Percentiles rank a stretch among this genome's conserved stretches.
Evolutionary conservation across 2,113 vertebrate species (phyloP).

Genomic region (Harpagus bidentatus): DNA sequence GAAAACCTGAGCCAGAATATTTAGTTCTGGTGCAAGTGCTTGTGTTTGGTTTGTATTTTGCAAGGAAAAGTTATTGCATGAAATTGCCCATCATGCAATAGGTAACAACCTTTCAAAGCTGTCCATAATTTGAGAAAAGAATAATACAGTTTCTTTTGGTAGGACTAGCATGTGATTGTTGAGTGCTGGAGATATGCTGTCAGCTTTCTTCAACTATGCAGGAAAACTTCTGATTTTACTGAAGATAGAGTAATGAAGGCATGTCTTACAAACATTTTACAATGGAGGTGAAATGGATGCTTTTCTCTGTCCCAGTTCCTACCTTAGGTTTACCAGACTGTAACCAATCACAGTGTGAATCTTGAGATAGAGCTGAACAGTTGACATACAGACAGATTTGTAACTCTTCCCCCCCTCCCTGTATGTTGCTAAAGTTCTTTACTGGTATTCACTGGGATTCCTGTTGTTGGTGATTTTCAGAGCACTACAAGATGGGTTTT

Average conservation of each 20-base stretch:
- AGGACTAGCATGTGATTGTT: neutral
- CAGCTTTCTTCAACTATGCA: neutral
- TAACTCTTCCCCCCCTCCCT: neutral
- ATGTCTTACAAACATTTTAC: neutral
- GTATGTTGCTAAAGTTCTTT: neutral
- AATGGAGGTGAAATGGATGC: neutral
- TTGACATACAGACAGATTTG: neutral
- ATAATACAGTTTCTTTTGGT: neutral
- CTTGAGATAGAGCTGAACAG: neutral
- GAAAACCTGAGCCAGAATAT: neutral
- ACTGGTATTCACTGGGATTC: neutral
- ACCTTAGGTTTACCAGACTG: neutral
- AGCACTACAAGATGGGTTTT: neutral
- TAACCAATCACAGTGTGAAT: neutral
- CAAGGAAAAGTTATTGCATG: neutral
- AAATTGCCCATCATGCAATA: neutral
- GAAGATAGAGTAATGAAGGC: neutral
- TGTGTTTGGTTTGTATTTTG: neutral
- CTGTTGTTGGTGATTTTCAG: neutral
- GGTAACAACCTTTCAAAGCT: neutral
- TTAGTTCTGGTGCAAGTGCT: neutral
- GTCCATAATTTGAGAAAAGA: neutral
- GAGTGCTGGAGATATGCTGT: neutral
- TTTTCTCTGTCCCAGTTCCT: neutral
- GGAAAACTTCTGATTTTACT: neutral